Percentiles rank a stretch among this genome's conserved stretches.
Evolutionary conservation across 92 coral and sea anemone species (phyloP).

Genomic region (Umimayanthus kanabou): DNA sequence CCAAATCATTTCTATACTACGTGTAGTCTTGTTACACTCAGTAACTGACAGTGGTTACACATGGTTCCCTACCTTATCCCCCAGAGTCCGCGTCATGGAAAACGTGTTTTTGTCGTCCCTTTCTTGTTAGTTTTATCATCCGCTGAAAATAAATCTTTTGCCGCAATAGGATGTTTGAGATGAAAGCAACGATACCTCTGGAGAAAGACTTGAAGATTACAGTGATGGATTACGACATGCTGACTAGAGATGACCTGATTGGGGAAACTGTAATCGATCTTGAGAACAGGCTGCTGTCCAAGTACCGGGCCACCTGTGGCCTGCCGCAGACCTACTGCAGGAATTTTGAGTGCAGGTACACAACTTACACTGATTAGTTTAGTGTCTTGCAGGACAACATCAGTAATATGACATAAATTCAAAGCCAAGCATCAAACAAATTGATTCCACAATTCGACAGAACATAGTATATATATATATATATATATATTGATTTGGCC

Average conservation of each 20-base stretch:
- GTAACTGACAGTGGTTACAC: too few relatives aligned
- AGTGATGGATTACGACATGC: constrained; percentile 73
- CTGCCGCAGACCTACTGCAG: constrained; percentile 75
- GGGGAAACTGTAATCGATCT: constrained; percentile 85
- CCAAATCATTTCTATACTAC: neutral
- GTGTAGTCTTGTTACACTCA: neutral
- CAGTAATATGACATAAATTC: neutral
- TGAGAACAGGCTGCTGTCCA: constrained; percentile 78
- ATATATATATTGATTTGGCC: too few relatives aligned
- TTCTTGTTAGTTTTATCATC: neutral
- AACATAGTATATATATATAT: too few relatives aligned
- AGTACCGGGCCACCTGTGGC: constrained; percentile 83
- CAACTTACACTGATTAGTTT: neutral
- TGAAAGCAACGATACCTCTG: constrained; percentile 69
- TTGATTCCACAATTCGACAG: too few relatives aligned
- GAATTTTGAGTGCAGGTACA: constrained; percentile 41
- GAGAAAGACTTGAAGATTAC: constrained; percentile 74
- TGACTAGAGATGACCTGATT: constrained; percentile 68
- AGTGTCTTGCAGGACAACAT: neutral
- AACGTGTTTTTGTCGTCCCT: too few relatives aligned
- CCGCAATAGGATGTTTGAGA: constrained; percentile 69
- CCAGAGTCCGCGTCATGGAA: neutral
- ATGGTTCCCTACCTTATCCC: neutral
- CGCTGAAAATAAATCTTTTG: neutral
- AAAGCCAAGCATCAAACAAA: neutral